Conservation (phyloP, 2,888 invertebrate species). For the Ecliptopera silaceata region DNA sequence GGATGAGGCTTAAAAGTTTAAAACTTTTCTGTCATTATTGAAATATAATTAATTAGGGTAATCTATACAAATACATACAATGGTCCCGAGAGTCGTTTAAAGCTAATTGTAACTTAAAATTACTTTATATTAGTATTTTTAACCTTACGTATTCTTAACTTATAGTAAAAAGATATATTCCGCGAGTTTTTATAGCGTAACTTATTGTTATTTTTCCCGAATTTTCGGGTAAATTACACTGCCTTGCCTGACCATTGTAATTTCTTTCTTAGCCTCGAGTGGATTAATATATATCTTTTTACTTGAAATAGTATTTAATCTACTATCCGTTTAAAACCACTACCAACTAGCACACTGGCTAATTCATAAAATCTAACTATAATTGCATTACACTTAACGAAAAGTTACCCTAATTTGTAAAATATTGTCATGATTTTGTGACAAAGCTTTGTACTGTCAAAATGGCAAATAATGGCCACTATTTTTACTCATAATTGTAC, state of each 20-base stretch:
- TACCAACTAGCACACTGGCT: not conserved
- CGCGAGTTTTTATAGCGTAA: too few relatives aligned
- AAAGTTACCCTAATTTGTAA: not conserved
- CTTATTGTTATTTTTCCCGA: too few relatives aligned
- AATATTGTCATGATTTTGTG: conserved; percentile 20
- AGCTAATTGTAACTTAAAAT: not conserved
- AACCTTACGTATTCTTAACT: too few relatives aligned
- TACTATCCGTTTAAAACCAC: not conserved
- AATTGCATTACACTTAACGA: not conserved
- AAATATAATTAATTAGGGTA: not conserved
- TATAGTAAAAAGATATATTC: too few relatives aligned
- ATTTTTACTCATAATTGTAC: not conserved
- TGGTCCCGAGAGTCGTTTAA: conserved; percentile 5
- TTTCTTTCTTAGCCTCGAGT: too few relatives aligned
- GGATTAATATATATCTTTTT: too few relatives aligned
- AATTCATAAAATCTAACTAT: not conserved
- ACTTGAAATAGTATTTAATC: not conserved
- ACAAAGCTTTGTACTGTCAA: conserved; percentile 11
- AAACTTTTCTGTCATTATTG: conserved; percentile 7
- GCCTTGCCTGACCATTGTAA: too few relatives aligned
- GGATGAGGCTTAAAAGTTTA: conserved; percentile 4
- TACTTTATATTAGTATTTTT: not conserved
- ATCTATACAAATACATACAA: conserved; percentile 4
- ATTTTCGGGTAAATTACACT: too few relatives aligned
- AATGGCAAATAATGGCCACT: conserved; percentile 17